Conservation (phyloP, 2,888 invertebrate genomes). For the Notodonta ziczac region DNA sequence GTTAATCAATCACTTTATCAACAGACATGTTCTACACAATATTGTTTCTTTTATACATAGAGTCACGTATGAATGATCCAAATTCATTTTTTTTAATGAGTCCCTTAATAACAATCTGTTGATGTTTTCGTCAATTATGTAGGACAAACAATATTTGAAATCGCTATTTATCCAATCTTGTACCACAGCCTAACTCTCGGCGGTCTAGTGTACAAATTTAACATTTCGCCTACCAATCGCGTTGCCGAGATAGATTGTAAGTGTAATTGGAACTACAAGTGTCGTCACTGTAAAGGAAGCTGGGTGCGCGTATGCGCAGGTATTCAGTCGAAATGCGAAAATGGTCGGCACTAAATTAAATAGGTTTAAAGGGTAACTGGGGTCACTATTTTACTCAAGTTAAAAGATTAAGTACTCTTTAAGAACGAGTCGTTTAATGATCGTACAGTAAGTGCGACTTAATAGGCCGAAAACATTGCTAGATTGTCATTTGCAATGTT, state of each 20-base stretch:
- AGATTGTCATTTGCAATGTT: too few species aligned
- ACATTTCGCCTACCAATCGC: constrained; percentile 55
- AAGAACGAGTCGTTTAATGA: neutral
- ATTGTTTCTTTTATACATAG: too few species aligned
- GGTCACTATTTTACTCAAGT: neutral
- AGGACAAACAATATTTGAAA: neutral
- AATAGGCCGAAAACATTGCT: too few species aligned
- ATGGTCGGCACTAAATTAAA: constrained; percentile 3
- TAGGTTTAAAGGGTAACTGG: constrained; percentile 6
- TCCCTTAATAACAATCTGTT: too few species aligned
- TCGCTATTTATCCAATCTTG: constrained; percentile 23
- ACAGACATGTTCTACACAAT: neutral
- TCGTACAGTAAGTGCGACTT: neutral
- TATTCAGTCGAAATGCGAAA: constrained; percentile 1
- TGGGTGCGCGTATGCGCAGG: constrained; percentile 3
- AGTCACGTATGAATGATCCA: too few species aligned
- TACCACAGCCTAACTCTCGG: constrained; percentile 15
- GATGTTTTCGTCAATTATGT: neutral
- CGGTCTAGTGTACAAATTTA: constrained; percentile 47
- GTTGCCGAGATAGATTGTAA: constrained; percentile 51
- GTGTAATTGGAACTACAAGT: constrained; percentile 54
- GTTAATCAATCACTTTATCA: neutral
- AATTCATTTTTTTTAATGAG: too few species aligned
- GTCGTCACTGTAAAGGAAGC: constrained; percentile 10
- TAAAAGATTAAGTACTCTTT: neutral